These are phyloP conservation scores for Limnephilus lunatus DNA, from an alignment of 2,888 invertebrate genomes.

Conservation along the genomic window DNA sequence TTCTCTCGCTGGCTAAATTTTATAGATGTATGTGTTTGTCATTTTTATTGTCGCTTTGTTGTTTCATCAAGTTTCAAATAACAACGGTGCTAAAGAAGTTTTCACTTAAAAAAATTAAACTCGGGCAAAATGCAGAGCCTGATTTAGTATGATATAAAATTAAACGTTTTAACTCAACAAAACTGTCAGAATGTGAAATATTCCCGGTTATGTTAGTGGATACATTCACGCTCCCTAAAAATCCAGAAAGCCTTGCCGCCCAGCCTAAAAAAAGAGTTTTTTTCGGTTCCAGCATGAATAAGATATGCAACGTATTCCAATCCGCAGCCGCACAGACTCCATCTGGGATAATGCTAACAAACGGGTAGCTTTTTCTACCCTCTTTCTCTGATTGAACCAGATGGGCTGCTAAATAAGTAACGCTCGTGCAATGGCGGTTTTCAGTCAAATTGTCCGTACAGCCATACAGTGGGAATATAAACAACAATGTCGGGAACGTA, in stretches of 20 bases:
- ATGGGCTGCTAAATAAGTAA: background rate
- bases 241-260: background rate
- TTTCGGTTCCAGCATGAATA: background rate
- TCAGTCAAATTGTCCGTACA: background rate
- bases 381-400: background rate
- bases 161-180: too few relatives aligned
- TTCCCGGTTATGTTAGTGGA: background rate
- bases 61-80: too few relatives aligned
- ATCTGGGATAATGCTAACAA: background rate
- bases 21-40: too few relatives aligned
- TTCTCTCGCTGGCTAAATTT: too few relatives aligned
- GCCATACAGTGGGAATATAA: background rate
- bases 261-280: background rate
- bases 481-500: background rate
- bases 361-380: background rate
- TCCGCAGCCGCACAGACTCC: background rate
- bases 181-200: too few relatives aligned
- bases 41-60: too few relatives aligned
- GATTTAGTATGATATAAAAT: too few relatives aligned
- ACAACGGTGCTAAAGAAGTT: too few relatives aligned
- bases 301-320: background rate
- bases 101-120: too few relatives aligned
- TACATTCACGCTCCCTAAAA: background rate
- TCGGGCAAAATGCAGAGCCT: too few relatives aligned
- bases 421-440: background rate